phyloP scores from a whole-genome alignment of 2,797 vertebrate species.

The Sphenopsis melanotis region DNA sequence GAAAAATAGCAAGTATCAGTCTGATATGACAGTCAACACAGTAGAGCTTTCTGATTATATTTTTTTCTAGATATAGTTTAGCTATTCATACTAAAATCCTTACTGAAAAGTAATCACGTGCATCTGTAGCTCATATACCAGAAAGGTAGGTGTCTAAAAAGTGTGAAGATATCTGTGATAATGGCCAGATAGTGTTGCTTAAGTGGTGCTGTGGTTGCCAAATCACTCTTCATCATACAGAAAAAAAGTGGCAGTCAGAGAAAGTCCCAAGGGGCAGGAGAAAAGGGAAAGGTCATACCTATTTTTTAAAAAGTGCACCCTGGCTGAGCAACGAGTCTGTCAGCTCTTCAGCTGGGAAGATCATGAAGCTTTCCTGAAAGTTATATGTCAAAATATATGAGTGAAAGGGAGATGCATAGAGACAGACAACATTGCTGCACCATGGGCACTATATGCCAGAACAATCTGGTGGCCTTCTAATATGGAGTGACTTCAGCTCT shows the following conservation, averaged over 20 bases:
- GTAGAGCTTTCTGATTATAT: not conserved
- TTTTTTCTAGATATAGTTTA: constrained; percentile 4
- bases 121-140: not conserved
- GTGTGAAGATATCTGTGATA: not conserved
- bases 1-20: not conserved
- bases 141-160: not conserved
- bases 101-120: not conserved
- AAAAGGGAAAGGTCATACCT: not conserved
- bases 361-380: not conserved
- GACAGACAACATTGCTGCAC: not conserved
- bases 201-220: not conserved
- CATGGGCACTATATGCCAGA: not conserved
- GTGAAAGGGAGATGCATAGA: not conserved
- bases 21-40: not conserved
- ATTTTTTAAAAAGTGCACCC: not conserved
- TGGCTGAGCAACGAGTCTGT: not conserved
- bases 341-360: not conserved
- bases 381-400: not conserved
- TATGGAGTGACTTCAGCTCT: not conserved
- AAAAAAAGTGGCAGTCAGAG: not conserved
- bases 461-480: not conserved
- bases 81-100: not conserved
- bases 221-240: not conserved
- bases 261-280: not conserved
- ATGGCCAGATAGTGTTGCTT: not conserved